Evolutionary conservation across 1,140 invertebrate genomes (phyloP).

Genomic region (Pseudomyrmex pallidus): DNA sequence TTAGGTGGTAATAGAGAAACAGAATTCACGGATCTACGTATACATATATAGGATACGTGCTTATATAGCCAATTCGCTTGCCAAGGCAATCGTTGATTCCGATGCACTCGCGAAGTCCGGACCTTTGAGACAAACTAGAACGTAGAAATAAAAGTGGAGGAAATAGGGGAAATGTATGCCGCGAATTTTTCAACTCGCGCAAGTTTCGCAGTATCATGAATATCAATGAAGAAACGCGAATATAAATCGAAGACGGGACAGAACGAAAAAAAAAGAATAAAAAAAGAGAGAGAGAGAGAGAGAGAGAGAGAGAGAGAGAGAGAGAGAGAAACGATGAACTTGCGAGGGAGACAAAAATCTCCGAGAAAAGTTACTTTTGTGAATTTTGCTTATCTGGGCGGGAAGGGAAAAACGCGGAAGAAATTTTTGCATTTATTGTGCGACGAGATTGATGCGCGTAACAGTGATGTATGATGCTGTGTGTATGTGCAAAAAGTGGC

Average conservation of each 20-base stretch:
- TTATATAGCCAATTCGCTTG: neutral
- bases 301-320: neutral
- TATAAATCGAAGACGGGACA: neutral
- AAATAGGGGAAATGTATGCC: neutral
- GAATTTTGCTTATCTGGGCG: neutral
- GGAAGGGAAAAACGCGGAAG: neutral
- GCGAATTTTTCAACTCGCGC: neutral
- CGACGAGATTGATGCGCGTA: neutral
- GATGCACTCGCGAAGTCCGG: neutral
- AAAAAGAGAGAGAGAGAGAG: neutral
- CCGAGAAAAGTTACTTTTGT: neutral
- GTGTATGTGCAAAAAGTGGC: neutral
- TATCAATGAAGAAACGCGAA: neutral
- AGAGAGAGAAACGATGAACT: neutral
- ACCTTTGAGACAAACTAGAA: neutral
- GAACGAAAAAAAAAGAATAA: neutral
- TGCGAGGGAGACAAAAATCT: neutral
- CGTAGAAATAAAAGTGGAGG: neutral
- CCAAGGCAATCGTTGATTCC: neutral
- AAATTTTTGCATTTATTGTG: neutral
- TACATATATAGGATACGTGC: neutral
- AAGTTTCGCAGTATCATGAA: conserved; percentile 32
- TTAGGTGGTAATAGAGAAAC: neutral
- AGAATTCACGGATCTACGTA: neutral
- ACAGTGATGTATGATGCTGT: neutral